Evolutionary conservation across 2,113 vertebrate genomes (phyloP), one percentile per base, ranked within the genome.

Genomic region (Pseudorectes ferrugineus): DNA sequence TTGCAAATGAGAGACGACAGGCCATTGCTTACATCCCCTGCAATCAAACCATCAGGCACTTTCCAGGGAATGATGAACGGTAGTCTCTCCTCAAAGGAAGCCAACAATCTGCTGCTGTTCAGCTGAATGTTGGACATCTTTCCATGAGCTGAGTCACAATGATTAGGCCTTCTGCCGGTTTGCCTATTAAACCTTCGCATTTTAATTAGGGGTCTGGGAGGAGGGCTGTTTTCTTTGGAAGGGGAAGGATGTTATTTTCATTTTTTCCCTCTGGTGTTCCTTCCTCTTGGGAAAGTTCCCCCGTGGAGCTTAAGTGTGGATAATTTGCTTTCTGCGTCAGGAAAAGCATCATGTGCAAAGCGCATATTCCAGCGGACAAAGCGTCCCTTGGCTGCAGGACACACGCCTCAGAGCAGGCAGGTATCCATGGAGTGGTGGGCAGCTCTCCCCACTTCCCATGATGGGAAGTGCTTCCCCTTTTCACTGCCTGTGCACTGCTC

Each of bases 141-240:
- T 76, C 65, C 0, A 0, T 33, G 28, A 85, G 55, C 63, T 62
- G 63, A 88, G 38, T 77, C 68, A 84, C 0, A 22, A 20, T 22
- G 51, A 71, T 65, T 70, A 91, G 79, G 62, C 31, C 40, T 93
- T 93, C 66, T 93, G 66, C 8, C 5, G 8, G 33, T 79, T 67
- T 92, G n/a, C 38, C n/a, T 78, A 61, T 82, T 78, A 82, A 87
- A 87, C 40, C n/a, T 94, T 52, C 1, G 1, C 38, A 61, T 88
- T 88, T 94, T 76, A 95, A 89, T 85, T 67, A 78, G 52, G 58
- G 43, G 29, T 62, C 55, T 24, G 1, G 66, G 45, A 76, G 28
- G 18, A 88, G 21, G 14, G 15, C 45, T 87, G 20, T 85, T 91
- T 85, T 87, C 70, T 63, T 94, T 94, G 88, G 90, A 89, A 91